Evolutionary conservation across 53 echinoderm and acorn worm genomes (phyloP), one percentile per base, ranked within the genome.

Genomic region (Hippasteria phrygiana): DNA sequence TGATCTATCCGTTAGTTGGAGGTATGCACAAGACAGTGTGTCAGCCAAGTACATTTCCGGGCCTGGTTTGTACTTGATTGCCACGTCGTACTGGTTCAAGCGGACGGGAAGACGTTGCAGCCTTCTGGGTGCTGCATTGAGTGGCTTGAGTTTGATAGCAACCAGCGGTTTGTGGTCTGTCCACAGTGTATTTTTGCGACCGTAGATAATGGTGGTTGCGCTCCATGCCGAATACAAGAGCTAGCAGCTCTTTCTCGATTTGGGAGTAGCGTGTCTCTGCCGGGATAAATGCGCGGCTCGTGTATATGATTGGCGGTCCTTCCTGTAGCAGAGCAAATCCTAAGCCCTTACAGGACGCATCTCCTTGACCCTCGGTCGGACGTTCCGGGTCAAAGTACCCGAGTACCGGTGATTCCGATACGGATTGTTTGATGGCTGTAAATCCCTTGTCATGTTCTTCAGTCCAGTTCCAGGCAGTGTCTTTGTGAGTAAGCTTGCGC

Each of bases 41-140:
- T 94, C 94, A 0, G 94, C 94, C 28, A 92, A 45, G 55, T 89
- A 83, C 76, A 94, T 82, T 69, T 92, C 39, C 17, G 74, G 67
- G 1, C 90, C 92, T 0, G 90, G 92, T 56, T 92, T 87, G 77
- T 92, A 92, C 20, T 69, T 72, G 75, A 94, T 88, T 37, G 83
- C 62, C 12, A 90, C 83, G 35, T 88, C 73, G 33, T 94, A 94
- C 64, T 83, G 92, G 14, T 41, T 13, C 13, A 92, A 78, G 42
- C 94, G 82, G 20, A 90, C 22, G n/a, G 89, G 66, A 11, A 94
- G 80, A 24, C 87, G 64, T 62, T 96, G 92, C 32, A 96, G 45
- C 2, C 92, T 80, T 87, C 90, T 90, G 6, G 90, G 96, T 17
- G 92, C 93, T 27, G 38, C 83, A 17, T 87, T 77, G 45, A 85